phyloP scores from a whole-genome alignment of 1,140 invertebrate genomes.

The Hyles vespertilio region DNA sequence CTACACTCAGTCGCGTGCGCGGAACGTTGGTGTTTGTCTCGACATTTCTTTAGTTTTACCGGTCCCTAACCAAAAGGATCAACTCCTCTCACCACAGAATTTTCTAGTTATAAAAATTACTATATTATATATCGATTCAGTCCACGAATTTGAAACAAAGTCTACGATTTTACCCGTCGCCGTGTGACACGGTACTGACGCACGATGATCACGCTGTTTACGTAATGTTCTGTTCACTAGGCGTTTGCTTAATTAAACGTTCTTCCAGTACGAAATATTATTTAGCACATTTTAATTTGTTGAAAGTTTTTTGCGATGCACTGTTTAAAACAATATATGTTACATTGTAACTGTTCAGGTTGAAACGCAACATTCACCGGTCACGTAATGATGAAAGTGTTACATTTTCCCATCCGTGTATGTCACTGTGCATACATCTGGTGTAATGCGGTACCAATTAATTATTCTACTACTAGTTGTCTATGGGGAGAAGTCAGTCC shows the following conservation, averaged over 20 bases:
- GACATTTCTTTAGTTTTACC: slow-evolving; percentile 40
- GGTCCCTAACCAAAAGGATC: slow-evolving; percentile 57
- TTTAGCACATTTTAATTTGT: slow-evolving; percentile 74
- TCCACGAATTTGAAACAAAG: slow-evolving; percentile 74
- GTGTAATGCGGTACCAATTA: slow-evolving; percentile 61
- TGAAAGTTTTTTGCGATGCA: slow-evolving; percentile 71
- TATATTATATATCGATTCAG: slow-evolving; percentile 65
- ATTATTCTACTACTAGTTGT: slow-evolving; percentile 64
- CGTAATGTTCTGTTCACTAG: slow-evolving; percentile 70
- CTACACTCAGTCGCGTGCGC: slow-evolving; percentile 48
- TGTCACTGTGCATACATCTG: slow-evolving; percentile 45
- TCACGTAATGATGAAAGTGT: slow-evolving; percentile 35
- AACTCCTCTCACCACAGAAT: slow-evolving; percentile 72
- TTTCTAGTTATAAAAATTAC: slow-evolving; percentile 72
- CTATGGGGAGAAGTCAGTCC: slow-evolving; percentile 74
- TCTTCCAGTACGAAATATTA: slow-evolving; percentile 71
- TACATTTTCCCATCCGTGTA: slow-evolving; percentile 48
- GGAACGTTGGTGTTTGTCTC: slow-evolving; percentile 17
- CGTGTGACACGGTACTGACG: slow-evolving; percentile 41
- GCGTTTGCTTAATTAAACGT: slow-evolving; percentile 65
- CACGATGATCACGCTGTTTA: slow-evolving; percentile 43
- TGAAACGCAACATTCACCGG: slow-evolving; percentile 41
- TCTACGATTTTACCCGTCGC: slow-evolving; percentile 63
- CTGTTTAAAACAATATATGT: slow-evolving; percentile 71
- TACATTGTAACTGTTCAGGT: slow-evolving; percentile 62